These are phyloP conservation scores for Cairina moschata DNA, from an alignment of 2,113 vertebrate species.

Conservation along the genomic window DNA sequence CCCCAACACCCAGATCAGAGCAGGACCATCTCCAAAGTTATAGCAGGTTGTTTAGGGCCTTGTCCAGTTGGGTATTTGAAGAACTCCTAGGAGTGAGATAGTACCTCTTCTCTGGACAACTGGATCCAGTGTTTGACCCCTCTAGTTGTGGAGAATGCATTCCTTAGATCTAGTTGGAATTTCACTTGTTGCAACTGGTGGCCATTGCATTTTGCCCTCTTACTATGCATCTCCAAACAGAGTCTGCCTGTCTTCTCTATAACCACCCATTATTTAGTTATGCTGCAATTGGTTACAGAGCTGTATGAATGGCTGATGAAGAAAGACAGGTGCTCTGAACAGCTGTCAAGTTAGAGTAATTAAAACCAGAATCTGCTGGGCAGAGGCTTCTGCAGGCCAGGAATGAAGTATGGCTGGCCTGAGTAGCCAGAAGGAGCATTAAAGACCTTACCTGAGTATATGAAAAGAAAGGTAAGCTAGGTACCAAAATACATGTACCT, in stretches of 20 bases:
- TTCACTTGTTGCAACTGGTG: neutral
- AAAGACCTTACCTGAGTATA: neutral
- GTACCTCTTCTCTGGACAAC: neutral
- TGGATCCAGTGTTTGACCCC: neutral
- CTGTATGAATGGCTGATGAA: neutral
- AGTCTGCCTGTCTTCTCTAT: neutral
- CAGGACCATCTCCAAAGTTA: neutral
- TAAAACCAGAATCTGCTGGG: constrained; percentile 8
- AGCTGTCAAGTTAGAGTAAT: neutral
- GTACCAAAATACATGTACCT: neutral
- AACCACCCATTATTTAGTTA: neutral
- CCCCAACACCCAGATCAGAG: neutral
- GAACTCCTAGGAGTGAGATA: neutral
- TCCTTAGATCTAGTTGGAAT: neutral
- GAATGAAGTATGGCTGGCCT: neutral
- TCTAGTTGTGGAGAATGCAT: neutral
- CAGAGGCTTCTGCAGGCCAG: neutral
- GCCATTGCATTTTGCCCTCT: neutral
- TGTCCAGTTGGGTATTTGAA: neutral
- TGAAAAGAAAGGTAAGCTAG: neutral
- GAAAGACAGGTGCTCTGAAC: neutral
- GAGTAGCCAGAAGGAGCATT: neutral
- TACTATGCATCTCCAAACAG: neutral
- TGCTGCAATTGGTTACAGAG: neutral
- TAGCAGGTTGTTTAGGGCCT: neutral